Base-by-base conservation (phyloP, 2,888 invertebrate species). In the Anaspis maculata region DNA sequence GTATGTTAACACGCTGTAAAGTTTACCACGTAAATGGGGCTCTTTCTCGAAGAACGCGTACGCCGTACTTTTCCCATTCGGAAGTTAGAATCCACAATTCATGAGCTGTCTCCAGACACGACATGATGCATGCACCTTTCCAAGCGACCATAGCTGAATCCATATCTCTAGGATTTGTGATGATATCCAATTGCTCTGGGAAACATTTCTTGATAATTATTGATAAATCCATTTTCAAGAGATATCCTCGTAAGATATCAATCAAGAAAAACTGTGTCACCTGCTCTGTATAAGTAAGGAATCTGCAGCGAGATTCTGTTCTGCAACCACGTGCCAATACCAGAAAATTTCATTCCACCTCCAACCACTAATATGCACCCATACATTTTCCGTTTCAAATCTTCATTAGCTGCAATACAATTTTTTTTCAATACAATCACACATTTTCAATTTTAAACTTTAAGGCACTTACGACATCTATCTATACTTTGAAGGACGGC, bases 41-140 rank as follows among this genome's bases (percentile, higher is more conserved):
- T 54, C 89, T 74, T 67, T 95, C 95, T 49, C 95, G 72, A 35
- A 96, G 69, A 49, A 92, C 73, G 53, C 85, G 78, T 2, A 92
- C 77, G 1, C 92, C 91, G 60, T 74, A 79, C 46, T 82, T 83
- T 47, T 79, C 77, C 92, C 94, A 95, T 63, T 95, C 94, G 15
- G 69, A 69, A 37, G 79, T 77, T 33, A 77, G 76, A 24, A 95
- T 90, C 94, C 95, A 95, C 5, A 95, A 64, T 58, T 95, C 95
- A 42, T 88, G 84, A 0, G 91, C 88, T 0, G 92, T 89, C 59
- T 95, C 95, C 37, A 95, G 65, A 51, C 91, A 90, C 0, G 91
- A 88, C 76, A 95, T 79, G 6, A 95, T 86, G 0, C 91, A 84
- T 1, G 92, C 94, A 1, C 95, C 95, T 62, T 94, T 94, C 95